Base-by-base conservation (phyloP, 2,797 vertebrate species). In the Mareca strepera region DNA sequence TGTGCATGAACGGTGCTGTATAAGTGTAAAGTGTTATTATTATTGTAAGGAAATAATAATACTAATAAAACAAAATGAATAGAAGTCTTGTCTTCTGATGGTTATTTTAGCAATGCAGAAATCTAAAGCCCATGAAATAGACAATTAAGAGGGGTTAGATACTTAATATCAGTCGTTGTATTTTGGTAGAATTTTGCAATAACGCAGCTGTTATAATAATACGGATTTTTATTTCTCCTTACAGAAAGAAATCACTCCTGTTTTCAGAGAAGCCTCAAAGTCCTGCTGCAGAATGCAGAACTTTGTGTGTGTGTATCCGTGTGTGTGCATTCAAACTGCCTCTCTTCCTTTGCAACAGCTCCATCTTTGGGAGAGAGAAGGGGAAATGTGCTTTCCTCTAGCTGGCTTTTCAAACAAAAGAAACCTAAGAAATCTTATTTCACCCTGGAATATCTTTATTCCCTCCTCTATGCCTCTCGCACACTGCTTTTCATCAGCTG, bases 61-160 rank as follows among this genome's bases (percentile, higher is more conserved):
- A 96, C 95, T 96, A 97, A 97, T 97, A 97, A 98, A 97, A 94
- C 94, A 95, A 97, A 97, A 97, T 94, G 97, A 97, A 97, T 97
- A 83, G 88, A 93, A 97, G 93, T 94, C 95, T 96, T 97, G 96
- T 97, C 89, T 97, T 97, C 96, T 96, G 94, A 97, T 90, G 97
- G 97, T 97, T 98, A 97, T 98, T 98, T 98, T 98, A 96, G 97
- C 97, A 97, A 98, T 97, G 93, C 93, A 94, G 83, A 92, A 97
- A 97, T 96, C 96, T 97, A 97, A 98, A 98, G 94, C 96, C 96
- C 95, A 96, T 94, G 96, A 97, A 98, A 98, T 97, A 97, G 97
- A 97, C 98, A 97, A 97, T 98, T 97, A 98, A 97, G 96, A 94
- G 73, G 74, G 96, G 95, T 96, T 97, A 98, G 97, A 94, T 94